Evolutionary conservation across 2,113 vertebrate genomes (phyloP).

Genomic region (Macroglossus sobrinus): DNA sequence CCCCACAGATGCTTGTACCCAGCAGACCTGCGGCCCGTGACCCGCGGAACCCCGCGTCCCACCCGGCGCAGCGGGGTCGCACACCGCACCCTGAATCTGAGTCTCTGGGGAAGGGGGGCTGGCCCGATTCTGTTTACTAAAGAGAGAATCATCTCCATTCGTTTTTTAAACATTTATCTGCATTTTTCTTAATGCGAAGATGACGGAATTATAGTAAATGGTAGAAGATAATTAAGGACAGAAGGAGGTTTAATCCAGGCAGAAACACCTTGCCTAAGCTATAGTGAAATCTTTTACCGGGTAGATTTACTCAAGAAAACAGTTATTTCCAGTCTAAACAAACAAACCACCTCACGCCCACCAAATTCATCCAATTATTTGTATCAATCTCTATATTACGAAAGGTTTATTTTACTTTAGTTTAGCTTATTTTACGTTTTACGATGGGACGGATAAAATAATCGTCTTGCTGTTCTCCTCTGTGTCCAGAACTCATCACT

Average conservation of each 20-base stretch:
- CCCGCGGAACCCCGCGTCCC: too few relatives aligned
- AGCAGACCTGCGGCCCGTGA: too few relatives aligned
- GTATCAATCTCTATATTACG: not conserved
- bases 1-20: too few relatives aligned
- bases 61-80: too few relatives aligned
- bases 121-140: too few relatives aligned
- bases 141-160: not conserved
- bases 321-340: not conserved
- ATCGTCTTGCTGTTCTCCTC: too few relatives aligned
- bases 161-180: not conserved
- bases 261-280: not conserved
- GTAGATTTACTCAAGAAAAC: not conserved
- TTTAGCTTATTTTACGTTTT: not conserved
- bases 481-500: not conserved
- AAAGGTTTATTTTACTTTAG: not conserved
- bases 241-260: not conserved
- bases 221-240: not conserved
- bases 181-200: not conserved
- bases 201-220: not conserved
- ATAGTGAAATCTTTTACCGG: not conserved
- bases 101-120: accelerated
- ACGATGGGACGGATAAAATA: not conserved
- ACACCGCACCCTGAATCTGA: accelerated
- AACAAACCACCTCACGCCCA: not conserved
- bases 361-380: not conserved